A percentile compares a stretch with the other conserved stretches of the same genome.
These are phyloP conservation scores for Coregonus ussuriensis DNA, from an alignment of 2,797 vertebrate genomes.

Conservation along the genomic window DNA sequence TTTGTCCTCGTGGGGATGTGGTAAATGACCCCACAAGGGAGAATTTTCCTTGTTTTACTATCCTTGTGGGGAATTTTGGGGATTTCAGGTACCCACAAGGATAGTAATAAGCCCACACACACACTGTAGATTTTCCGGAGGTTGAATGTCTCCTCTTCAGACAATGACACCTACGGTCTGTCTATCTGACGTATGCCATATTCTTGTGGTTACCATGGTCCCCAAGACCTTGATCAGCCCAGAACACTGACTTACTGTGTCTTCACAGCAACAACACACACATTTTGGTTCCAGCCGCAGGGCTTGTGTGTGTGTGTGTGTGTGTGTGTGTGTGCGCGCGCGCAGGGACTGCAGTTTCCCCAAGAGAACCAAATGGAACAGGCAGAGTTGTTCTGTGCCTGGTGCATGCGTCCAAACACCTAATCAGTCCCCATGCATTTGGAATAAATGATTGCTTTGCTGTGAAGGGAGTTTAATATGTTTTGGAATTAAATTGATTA, in stretches of 20 bases:
- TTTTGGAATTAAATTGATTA: background rate
- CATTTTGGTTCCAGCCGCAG: conserved; percentile 59
- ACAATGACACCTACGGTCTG: background rate
- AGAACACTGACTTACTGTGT: conserved; percentile 19
- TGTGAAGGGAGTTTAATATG: background rate
- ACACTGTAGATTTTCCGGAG: background rate
- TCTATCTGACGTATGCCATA: conserved; percentile 54
- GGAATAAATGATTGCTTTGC: background rate
- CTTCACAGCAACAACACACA: conserved; percentile 60
- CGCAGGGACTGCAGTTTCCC: background rate
- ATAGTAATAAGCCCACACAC: background rate
- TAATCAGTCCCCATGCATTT: background rate
- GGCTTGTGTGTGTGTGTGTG: conserved; percentile 40
- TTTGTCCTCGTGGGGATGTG: too few relatives aligned
- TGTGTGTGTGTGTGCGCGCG: too few relatives aligned
- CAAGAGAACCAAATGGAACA: conserved; percentile 25
- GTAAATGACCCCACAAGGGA: too few relatives aligned
- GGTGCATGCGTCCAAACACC: background rate
- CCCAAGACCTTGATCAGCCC: conserved; percentile 48
- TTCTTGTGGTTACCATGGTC: conserved; percentile 67
- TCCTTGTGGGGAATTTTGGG: too few relatives aligned
- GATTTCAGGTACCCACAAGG: too few relatives aligned
- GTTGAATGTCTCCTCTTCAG: conserved; percentile 33
- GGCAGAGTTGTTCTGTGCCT: conserved; percentile 18
- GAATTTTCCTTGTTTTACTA: too few relatives aligned